Conservation (phyloP, 2,113 vertebrate species). For the Emydocephalus ijimae region DNA sequence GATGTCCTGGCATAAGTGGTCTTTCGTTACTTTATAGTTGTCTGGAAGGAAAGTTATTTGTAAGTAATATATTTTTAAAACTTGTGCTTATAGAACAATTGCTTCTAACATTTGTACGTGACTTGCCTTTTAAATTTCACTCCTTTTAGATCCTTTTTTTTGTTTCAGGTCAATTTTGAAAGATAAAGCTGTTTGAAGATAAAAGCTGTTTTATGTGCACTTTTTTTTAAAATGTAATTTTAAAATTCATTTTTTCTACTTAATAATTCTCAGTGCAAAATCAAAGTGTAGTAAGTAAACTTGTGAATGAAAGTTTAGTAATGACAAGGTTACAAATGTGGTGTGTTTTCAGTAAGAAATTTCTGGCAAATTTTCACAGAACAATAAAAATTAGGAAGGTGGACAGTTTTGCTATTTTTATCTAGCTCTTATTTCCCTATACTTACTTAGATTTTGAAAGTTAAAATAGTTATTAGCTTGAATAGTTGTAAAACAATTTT, state of each 20-base stretch:
- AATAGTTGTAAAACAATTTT: background rate
- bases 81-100: background rate
- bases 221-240: conserved; percentile 12
- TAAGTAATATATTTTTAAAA: conserved; percentile 45
- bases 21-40: conserved; percentile 17
- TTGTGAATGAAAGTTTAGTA: background rate
- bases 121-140: background rate
- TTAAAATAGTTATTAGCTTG: background rate
- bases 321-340: too few species aligned
- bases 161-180: background rate
- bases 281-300: background rate
- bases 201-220: background rate
- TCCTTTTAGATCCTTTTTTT: background rate
- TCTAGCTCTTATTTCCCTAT: background rate
- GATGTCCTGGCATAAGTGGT: conserved; percentile 15
- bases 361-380: rapidly evolving
- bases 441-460: background rate
- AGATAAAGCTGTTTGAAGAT: too few species aligned
- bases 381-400: background rate
- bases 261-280: background rate
- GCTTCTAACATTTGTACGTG: background rate
- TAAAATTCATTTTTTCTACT: background rate
- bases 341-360: background rate
- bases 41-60: conserved; percentile 34
- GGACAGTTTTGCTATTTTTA: background rate